phyloP scores from a whole-genome alignment of 23 tunicate species.

The Halocynthia roretzi region DNA sequence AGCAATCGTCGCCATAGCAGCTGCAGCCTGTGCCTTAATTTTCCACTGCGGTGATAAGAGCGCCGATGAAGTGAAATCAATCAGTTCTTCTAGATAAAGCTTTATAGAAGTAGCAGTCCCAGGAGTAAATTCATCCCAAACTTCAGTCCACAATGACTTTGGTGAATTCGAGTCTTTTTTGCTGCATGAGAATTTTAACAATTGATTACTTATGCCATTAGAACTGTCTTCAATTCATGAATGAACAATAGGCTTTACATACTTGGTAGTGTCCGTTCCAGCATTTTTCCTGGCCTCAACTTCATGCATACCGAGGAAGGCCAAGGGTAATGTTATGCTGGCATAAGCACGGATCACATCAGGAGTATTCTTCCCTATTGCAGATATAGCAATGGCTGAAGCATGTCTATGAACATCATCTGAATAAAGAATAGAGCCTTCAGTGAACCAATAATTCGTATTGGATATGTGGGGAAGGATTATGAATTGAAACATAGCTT shows the following conservation, averaged over 20 bases:
- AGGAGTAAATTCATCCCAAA: conserved; percentile 92
- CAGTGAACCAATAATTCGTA: too few relatives aligned
- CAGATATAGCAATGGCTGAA: conserved; percentile 46
- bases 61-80: conserved; percentile 28
- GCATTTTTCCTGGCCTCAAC: background rate
- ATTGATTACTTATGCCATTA: background rate
- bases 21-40: conserved; percentile 79
- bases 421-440: conserved; percentile 3
- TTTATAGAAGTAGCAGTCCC: conserved; percentile 57
- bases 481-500: too few relatives aligned
- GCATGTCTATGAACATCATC: conserved; percentile 49
- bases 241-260: background rate
- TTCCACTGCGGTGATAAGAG: conserved; percentile 58
- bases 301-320: conserved; percentile 79
- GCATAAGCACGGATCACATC: conserved; percentile 44
- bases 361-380: conserved; percentile 59
- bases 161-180: conserved; percentile 22
- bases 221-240: background rate
- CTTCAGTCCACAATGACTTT: conserved; percentile 36
- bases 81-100: conserved; percentile 51
- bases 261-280: background rate
- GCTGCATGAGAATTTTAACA: background rate
- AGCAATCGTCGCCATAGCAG: conserved; percentile 51
- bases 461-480: too few relatives aligned
- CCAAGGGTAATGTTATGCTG: conserved; percentile 65